phyloP scores from a whole-genome alignment of 2,113 vertebrate genomes.

The Neotoma lepida region DNA sequence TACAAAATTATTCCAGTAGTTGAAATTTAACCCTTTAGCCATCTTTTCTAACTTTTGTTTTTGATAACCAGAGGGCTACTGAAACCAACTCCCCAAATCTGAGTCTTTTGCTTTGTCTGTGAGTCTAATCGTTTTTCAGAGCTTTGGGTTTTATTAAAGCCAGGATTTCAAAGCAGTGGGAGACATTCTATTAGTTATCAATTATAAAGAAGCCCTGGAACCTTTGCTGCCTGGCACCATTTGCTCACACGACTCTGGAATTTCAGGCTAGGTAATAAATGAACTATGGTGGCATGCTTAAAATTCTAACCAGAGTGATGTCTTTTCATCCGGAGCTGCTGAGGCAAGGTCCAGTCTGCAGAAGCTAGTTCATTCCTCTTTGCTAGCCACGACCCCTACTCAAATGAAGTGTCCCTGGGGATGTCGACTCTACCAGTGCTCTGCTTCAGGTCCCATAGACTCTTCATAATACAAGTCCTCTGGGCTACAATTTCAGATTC shows the following conservation, averaged over 20 bases:
- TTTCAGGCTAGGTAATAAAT: slow-evolving; percentile 28
- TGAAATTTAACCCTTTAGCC: slow-evolving; percentile 4
- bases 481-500: background rate
- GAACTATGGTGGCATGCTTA: background rate
- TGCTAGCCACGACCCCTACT: background rate
- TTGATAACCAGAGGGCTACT: background rate
- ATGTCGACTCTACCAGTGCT: background rate
- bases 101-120: background rate
- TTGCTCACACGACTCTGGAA: background rate
- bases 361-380: background rate
- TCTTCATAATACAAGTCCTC: background rate
- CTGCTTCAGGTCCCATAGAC: background rate
- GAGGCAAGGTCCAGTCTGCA: background rate
- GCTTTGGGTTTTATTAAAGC: slow-evolving; percentile 28
- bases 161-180: background rate
- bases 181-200: slow-evolving; percentile 18
- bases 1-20: background rate
- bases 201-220: slow-evolving; percentile 37
- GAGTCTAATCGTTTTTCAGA: background rate
- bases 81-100: background rate
- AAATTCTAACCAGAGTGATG: background rate
- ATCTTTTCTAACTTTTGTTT: background rate
- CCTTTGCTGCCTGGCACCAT: background rate
- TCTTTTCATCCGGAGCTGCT: background rate
- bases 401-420: background rate